Conservation (phyloP, 2,888 invertebrate genomes). For the Drosophila differens region DNA sequence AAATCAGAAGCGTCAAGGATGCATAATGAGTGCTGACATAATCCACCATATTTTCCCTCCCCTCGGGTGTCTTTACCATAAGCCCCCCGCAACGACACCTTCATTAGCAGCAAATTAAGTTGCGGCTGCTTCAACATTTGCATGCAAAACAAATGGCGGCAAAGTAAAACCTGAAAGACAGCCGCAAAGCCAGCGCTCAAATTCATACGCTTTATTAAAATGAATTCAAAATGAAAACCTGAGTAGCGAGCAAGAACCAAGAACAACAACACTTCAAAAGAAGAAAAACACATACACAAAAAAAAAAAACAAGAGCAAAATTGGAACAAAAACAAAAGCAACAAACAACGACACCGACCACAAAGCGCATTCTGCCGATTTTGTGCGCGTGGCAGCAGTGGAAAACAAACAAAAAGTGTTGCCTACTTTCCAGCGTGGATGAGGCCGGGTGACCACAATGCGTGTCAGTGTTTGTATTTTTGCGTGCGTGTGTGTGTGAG, state of each 20-base stretch:
- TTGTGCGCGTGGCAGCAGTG: slow-evolving; percentile 22
- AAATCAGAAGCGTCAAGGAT: slow-evolving; percentile 72
- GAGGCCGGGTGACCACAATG: slow-evolving; percentile 66
- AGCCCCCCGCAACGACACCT: slow-evolving; percentile 37
- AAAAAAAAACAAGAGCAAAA: slow-evolving; percentile 8
- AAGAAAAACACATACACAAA: slow-evolving; percentile 20
- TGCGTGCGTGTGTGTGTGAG: slow-evolving; percentile 16
- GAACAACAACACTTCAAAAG: slow-evolving; percentile 23
- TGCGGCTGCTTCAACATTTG: slow-evolving; percentile 67
- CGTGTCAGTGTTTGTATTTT: slow-evolving; percentile 27
- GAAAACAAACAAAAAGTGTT: slow-evolving; percentile 49
- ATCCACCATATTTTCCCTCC: not conserved
- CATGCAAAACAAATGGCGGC: slow-evolving; percentile 62
- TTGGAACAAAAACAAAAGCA: slow-evolving; percentile 10
- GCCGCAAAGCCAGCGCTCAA: slow-evolving; percentile 70
- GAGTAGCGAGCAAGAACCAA: not conserved
- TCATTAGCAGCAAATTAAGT: slow-evolving; percentile 78
- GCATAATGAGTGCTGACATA: slow-evolving; percentile 71
- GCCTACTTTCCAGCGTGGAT: slow-evolving; percentile 60
- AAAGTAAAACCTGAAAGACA: slow-evolving; percentile 42
- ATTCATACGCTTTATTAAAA: slow-evolving; percentile 79
- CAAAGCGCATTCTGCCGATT: slow-evolving; percentile 65
- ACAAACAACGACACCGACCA: slow-evolving; percentile 32
- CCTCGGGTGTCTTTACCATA: not conserved
- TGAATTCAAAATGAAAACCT: slow-evolving; percentile 71